Percentiles rank a stretch among this genome's conserved stretches.
Conservation (phyloP, 2,888 invertebrate species). For the Bugula neritina region DNA sequence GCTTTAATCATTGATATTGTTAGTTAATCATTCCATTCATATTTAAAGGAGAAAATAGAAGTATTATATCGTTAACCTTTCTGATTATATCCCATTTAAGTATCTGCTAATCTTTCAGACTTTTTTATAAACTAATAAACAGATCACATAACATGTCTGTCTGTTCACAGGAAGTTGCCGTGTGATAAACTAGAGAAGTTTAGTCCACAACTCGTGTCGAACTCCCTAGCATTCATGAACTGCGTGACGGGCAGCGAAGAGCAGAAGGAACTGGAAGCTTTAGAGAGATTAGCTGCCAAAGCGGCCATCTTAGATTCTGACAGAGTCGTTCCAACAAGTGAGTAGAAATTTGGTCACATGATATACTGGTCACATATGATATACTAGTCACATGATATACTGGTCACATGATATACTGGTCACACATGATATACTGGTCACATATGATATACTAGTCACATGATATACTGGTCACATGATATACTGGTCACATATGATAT, state of each 20-base stretch:
- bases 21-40: no score
- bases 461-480: background rate
- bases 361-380: background rate
- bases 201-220: constrained; percentile 11
- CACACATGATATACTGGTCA: background rate
- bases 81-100: no score
- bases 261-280: constrained; percentile 20
- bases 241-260: constrained; percentile 23
- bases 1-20: no score
- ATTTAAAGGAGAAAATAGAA: no score
- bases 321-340: background rate
- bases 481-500: no score
- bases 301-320: background rate
- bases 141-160: no score
- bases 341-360: no score
- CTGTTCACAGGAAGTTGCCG: constrained; percentile 23
- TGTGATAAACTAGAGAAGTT: constrained; percentile 20
- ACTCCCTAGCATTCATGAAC: constrained; percentile 25
- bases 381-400: background rate
- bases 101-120: no score
- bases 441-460: background rate
- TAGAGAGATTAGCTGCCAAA: constrained; percentile 23
- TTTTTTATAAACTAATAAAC: no score
- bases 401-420: background rate
- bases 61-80: no score